These are phyloP conservation scores for Myotis lucifugus DNA, from an alignment of 2,113 vertebrate genomes.

Conservation along the genomic window DNA sequence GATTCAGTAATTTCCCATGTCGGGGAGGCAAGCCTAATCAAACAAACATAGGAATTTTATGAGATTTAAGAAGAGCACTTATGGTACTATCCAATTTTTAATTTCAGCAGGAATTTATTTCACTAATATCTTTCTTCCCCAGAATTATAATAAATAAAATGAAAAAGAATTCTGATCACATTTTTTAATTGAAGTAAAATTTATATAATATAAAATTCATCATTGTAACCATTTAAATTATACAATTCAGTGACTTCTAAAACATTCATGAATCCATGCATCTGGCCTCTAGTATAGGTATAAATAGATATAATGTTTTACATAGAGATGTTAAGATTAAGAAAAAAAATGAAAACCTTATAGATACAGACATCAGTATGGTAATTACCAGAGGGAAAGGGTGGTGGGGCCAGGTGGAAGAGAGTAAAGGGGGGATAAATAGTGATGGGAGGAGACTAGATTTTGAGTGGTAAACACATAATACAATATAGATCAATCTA, in stretches of 20 bases:
- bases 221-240: background rate
- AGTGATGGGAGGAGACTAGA: background rate
- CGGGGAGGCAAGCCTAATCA: background rate
- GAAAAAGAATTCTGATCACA: background rate
- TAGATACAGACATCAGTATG: background rate
- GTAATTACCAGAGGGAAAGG: background rate
- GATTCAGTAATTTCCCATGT: slow-evolving; percentile 2
- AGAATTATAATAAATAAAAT: slow-evolving; percentile 51
- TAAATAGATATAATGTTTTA: background rate
- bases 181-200: slow-evolving; percentile 29
- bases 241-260: too few species aligned
- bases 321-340: background rate
- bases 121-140: background rate
- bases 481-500: background rate
- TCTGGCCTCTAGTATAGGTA: background rate
- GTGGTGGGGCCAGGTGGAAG: background rate
- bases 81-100: background rate
- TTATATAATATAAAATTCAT: background rate
- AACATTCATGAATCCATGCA: too few species aligned
- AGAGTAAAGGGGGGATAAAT: background rate
- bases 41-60: background rate
- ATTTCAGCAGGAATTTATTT: slow-evolving; percentile 45
- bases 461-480: background rate
- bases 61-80: background rate
- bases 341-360: background rate